Evolutionary conservation across 1,140 invertebrate genomes (phyloP), one percentile per base, ranked within the genome.

Genomic region (Lepidurus packardi): DNA sequence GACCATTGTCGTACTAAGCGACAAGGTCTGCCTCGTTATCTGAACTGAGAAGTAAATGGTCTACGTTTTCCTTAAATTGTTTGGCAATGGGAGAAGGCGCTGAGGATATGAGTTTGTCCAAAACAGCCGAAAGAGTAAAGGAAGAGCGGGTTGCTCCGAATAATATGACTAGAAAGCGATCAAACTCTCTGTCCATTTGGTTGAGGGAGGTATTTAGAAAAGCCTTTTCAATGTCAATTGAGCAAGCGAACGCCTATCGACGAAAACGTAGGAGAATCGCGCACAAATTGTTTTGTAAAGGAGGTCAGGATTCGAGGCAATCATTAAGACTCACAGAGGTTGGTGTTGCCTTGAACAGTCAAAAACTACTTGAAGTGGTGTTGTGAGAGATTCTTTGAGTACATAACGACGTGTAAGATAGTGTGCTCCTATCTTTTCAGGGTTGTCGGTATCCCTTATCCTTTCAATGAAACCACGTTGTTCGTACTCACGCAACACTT

Each of bases 221-320:
- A 9, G 45, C 45, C 45, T 47, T 47, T 47, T 16, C 45, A 16
- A 41, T 75, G 8, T 42, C 74, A 8, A 2, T 43, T 41, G 3
- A 16, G 8, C 34, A 25, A 34, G n/a, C 74, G 34, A 25, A 42
- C 16, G 25, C 13, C 5, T 75, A 43, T 7, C 6, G 34, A 21
- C 74, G 74, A 34, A 75, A 75, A 3, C 74, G 74, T 16, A 75
- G 74, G 0, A 75, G 74, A 41, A 75, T 75, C 7, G n/a, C 74
- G 16, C 34, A 21, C 34, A 75, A 42, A 34, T 75, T 3, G 7
- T 75, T 75, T 13, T 41, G 74, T 41, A 75, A 13, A 4, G 74
- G 25, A 7, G 74, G 74, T 5, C 3, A 5, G 5, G 25, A 42
- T 75, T 75, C 25, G 7, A 75, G 25, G 25, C 74, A n/a, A 75